phyloP scores from a whole-genome alignment of 2,113 vertebrate genomes.

The Symphodus melops region DNA sequence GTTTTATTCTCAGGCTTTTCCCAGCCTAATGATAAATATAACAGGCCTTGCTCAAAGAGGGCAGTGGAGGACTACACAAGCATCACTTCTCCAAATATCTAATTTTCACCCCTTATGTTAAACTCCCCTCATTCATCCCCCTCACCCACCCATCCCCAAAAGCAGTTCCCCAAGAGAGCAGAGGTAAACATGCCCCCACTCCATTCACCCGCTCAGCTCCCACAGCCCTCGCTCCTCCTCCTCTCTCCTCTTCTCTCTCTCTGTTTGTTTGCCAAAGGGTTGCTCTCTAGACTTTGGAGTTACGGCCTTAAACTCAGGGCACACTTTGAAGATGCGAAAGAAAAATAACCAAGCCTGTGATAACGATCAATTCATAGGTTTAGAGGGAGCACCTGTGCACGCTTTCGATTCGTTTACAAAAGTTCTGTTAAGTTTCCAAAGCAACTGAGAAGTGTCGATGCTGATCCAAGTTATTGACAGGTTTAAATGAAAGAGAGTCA shows the following conservation, averaged over 20 bases:
- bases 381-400: slow-evolving; percentile 28
- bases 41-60: slow-evolving; percentile 36
- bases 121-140: slow-evolving; percentile 25
- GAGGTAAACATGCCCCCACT: slow-evolving; percentile 73
- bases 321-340: slow-evolving; percentile 44
- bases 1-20: neutral
- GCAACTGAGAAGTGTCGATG: too few species aligned
- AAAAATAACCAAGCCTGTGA: slow-evolving; percentile 18
- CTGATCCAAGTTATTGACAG: neutral
- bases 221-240: slow-evolving; percentile 22
- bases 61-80: slow-evolving; percentile 41
- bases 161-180: slow-evolving; percentile 67
- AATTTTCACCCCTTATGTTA: slow-evolving; percentile 11
- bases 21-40: neutral
- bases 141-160: slow-evolving; percentile 32
- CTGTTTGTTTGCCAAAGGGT: slow-evolving; percentile 56
- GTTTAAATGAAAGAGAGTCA: slow-evolving; percentile 1
- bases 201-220: slow-evolving; percentile 34
- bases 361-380: slow-evolving; percentile 47
- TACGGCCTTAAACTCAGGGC: slow-evolving; percentile 33
- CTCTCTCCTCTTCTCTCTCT: slow-evolving; percentile 18
- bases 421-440: neutral
- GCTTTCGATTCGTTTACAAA: slow-evolving; percentile 10
- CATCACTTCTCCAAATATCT: slow-evolving; percentile 43
- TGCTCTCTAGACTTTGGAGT: slow-evolving; percentile 51